These are phyloP conservation scores for Drosophila quinaria DNA, from an alignment of 2,888 invertebrate genomes.

Conservation along the genomic window DNA sequence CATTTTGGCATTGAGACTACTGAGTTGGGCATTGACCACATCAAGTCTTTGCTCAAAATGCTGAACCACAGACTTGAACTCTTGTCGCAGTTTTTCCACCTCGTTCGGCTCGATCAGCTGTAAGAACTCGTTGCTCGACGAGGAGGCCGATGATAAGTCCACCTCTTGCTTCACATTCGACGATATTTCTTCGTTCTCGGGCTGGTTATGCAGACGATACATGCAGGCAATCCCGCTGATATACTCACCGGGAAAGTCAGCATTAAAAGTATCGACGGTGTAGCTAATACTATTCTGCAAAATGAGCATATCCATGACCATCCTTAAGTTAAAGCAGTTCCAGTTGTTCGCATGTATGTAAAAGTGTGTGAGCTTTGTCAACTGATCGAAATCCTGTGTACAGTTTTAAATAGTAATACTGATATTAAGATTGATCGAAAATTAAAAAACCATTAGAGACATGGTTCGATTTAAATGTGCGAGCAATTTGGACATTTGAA, in stretches of 20 bases:
- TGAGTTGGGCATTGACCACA: conserved; percentile 48
- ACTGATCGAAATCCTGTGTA: conserved; percentile 50
- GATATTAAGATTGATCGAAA: neutral
- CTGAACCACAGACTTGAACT: conserved; percentile 75
- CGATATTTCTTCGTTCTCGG: conserved; percentile 37
- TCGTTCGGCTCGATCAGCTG: conserved; percentile 35
- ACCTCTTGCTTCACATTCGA: conserved; percentile 1
- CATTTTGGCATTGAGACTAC: conserved; percentile 67
- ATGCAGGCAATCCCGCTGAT: conserved; percentile 81
- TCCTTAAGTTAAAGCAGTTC: conserved; percentile 80
- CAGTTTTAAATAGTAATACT: no score
- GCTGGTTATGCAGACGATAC: conserved; percentile 81
- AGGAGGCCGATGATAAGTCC: neutral
- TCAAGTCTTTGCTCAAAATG: conserved; percentile 80
- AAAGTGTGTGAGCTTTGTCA: conserved; percentile 75
- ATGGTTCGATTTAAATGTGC: no score
- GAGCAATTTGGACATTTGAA: neutral
- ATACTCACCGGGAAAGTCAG: conserved; percentile 77
- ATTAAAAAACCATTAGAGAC: no score
- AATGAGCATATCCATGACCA: conserved; percentile 78
- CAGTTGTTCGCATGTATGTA: conserved; percentile 82
- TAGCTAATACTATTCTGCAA: conserved; percentile 68
- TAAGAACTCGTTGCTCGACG: conserved; percentile 38
- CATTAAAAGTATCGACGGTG: conserved; percentile 61
- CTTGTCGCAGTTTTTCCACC: conserved; percentile 68